Base-by-base conservation (phyloP, 2,888 invertebrate species). In the Eulithis testata region DNA sequence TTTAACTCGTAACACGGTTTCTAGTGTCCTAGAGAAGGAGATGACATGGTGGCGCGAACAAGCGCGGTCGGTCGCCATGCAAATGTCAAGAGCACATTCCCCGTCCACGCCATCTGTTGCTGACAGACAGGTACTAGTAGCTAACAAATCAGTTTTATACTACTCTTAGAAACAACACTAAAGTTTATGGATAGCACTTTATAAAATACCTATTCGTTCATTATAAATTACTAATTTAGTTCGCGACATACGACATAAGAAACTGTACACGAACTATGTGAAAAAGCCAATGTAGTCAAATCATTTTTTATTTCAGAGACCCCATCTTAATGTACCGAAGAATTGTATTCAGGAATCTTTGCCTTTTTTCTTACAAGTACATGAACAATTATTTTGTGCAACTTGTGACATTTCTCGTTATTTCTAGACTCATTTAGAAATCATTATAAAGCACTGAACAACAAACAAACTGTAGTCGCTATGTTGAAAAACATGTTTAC, bases 291-390 rank as follows among this genome's bases (percentile, higher is more conserved):
- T 4, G 2, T 11, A 50, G 9, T 64, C 47, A 58, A 51, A 8
- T 37, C 37, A 45, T 9, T 11, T 51, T 74, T 73, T 51, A 68
- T 89, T 89, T 50, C 90, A 90, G 90, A 88, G 85, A 71, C 77
- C 84, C 11, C 82, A 84, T 27, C 86, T 89, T 61, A 86, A 78
- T 69, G 73, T 79, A 7, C 70, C 81, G 63, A 83, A 89, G 68
- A 90, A 90, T 79, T 90, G 90, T 75, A 84, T 90, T 31, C 90
- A 90, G 78, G 90, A 90, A 68, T 90, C 90, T 8, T 84, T 90
- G 75, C 90, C 90, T 61, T 89, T 83, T 69, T 79, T 89, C 9
- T 65, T 89, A 81, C 87, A 88, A 89, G 90, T 90, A 90, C 70
- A 51, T 40, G 9, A 58, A 51, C 12, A 27, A 49, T 43, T n/a